Conservation (phyloP, 1,140 invertebrate genomes). For the Anoplophora glabripennis region DNA sequence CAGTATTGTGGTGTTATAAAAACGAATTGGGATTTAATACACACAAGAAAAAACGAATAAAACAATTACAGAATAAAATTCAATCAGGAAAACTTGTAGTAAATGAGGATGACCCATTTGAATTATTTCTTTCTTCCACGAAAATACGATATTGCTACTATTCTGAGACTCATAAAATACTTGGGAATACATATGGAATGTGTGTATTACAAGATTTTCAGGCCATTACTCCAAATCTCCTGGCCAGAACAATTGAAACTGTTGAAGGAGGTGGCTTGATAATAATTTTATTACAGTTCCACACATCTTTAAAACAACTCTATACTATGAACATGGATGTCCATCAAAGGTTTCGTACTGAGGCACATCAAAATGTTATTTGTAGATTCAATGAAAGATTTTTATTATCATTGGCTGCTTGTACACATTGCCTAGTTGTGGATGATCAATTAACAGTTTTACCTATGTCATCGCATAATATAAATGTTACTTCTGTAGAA, state of each 20-base stretch:
- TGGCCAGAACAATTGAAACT: slow-evolving; percentile 97
- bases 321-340: slow-evolving; percentile 99
- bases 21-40: slow-evolving; percentile 94
- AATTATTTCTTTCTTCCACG: slow-evolving; percentile 93
- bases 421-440: slow-evolving; percentile 84
- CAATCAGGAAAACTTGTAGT: slow-evolving; percentile 85
- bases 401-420: slow-evolving; percentile 85
- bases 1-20: slow-evolving; percentile 98
- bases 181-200: slow-evolving; percentile 97
- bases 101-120: slow-evolving; percentile 96
- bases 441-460: slow-evolving; percentile 92
- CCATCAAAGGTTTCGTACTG: slow-evolving; percentile 89
- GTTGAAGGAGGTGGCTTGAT: slow-evolving; percentile 97
- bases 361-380: slow-evolving; percentile 89
- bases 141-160: slow-evolving; percentile 98
- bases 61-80: slow-evolving; percentile 82
- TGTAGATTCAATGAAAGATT: slow-evolving; percentile 97
- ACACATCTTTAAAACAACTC: slow-evolving; percentile 89
- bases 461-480: slow-evolving; percentile 86
- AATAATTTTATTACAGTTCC: slow-evolving; percentile 79
- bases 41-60: slow-evolving; percentile 91
- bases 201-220: slow-evolving; percentile 99
- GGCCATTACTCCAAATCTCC: slow-evolving; percentile 95
- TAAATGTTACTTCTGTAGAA: slow-evolving; percentile 72
- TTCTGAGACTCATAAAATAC: slow-evolving; percentile 94